A percentile compares a stretch with the other conserved stretches of the same genome.
Evolutionary conservation across 1,140 invertebrate species (phyloP).

Genomic region (Zaprionus kolodkinae): DNA sequence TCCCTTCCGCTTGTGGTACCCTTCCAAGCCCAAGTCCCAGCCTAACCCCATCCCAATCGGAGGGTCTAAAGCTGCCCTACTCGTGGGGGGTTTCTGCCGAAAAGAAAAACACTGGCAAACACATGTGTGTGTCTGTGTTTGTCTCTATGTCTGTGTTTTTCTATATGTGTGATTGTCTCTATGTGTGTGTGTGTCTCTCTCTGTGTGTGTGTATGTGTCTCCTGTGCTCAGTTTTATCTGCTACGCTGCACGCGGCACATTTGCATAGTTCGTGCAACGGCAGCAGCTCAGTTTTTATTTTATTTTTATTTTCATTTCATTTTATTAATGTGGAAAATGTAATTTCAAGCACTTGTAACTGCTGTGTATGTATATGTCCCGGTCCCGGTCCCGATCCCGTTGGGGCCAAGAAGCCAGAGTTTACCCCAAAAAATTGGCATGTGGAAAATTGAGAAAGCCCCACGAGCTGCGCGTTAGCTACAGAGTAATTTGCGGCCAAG

Average conservation of each 20-base stretch:
- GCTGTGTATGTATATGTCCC: constrained; percentile 15
- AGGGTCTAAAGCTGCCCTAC: not conserved
- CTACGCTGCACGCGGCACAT: constrained; percentile 70
- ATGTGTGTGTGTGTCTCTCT: constrained; percentile 34
- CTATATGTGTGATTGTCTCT: no score
- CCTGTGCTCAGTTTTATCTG: constrained; percentile 70
- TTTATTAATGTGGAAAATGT: constrained; percentile 78
- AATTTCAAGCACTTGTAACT: constrained; percentile 71
- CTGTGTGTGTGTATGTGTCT: constrained; percentile 30
- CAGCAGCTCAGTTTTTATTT: constrained; percentile 49
- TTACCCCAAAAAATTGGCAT: constrained; percentile 56
- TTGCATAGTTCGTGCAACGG: constrained; percentile 73
- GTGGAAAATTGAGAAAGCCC: constrained; percentile 58
- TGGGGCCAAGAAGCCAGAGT: constrained; percentile 14
- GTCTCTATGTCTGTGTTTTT: constrained; percentile 22
- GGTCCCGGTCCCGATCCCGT: not conserved
- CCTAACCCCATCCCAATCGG: not conserved
- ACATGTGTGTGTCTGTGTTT: constrained; percentile 44
- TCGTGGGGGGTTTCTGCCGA: constrained; percentile 7
- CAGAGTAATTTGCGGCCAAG: constrained; percentile 37
- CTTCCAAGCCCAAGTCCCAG: not conserved
- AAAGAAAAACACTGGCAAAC: constrained; percentile 8
- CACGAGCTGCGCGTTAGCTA: constrained; percentile 20
- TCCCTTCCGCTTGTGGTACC: not conserved
- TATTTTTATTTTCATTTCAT: constrained; percentile 59